A percentile compares a stretch with the other conserved stretches of the same genome.
Evolutionary conservation across 1,140 invertebrate species (phyloP).

Genomic region (Pseudomyrmex dendroicus): DNA sequence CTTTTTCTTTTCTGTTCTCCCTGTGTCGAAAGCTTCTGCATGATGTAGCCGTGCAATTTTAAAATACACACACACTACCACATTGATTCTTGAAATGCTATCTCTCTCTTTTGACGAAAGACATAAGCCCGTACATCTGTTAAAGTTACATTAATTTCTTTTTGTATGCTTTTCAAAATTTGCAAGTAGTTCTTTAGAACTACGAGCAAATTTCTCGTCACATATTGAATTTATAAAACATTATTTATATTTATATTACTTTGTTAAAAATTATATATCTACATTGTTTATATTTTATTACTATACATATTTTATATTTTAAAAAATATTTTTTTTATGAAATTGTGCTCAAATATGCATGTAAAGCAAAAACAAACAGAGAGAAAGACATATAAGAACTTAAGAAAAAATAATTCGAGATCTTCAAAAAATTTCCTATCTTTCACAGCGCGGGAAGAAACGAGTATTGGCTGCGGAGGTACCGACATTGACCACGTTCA

Average conservation of each 20-base stretch:
- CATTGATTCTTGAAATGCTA: conserved; percentile 14
- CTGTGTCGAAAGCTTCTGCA: conserved; percentile 38
- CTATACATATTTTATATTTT: not conserved
- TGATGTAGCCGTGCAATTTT: conserved; percentile 4
- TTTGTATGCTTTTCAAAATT: not conserved
- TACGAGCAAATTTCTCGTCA: not conserved
- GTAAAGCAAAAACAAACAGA: not conserved
- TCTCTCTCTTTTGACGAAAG: conserved; percentile 2
- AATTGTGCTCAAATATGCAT: not conserved
- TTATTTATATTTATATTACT: too few relatives aligned
- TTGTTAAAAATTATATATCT: too few relatives aligned
- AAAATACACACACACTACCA: not conserved
- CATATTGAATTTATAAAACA: not conserved
- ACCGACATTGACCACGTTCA: conserved; percentile 48
- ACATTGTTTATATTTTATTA: too few relatives aligned
- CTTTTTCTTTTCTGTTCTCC: conserved; percentile 26
- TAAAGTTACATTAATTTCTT: conserved; percentile 1
- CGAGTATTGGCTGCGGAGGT: conserved; percentile 51
- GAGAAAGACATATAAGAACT: conserved; percentile 36
- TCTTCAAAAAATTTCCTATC: conserved; percentile 37
- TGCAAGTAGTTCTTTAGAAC: not conserved
- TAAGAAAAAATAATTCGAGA: conserved; percentile 42
- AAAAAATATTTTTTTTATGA: not conserved
- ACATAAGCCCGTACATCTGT: conserved; percentile 17
- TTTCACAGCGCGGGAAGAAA: conserved; percentile 56